phyloP scores from a whole-genome alignment of 1,140 invertebrate species.

The Dendroctonus ponderosae region DNA sequence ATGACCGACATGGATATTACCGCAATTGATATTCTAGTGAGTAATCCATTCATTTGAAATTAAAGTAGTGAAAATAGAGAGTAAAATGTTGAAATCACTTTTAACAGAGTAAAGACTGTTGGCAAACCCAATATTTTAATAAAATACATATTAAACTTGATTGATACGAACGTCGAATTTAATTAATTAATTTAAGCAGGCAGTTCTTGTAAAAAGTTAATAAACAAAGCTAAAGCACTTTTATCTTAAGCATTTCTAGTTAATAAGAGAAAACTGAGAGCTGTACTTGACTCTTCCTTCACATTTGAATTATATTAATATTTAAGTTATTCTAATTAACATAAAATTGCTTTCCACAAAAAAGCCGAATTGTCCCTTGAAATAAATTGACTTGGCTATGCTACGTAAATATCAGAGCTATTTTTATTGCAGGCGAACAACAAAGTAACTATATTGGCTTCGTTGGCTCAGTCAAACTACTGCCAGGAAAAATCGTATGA shows the following conservation, averaged over 20 bases:
- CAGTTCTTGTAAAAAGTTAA: background rate
- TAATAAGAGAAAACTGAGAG: background rate
- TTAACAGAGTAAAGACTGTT: too few species aligned
- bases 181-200: background rate
- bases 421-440: constrained; percentile 58
- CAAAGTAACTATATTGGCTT: constrained; percentile 65
- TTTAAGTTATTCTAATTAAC: background rate
- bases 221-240: too few species aligned
- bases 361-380: background rate
- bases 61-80: background rate
- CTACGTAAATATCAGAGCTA: background rate
- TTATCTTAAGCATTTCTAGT: too few species aligned
- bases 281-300: background rate
- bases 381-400: background rate
- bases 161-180: background rate
- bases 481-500: constrained; percentile 65
- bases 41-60: constrained; percentile 20
- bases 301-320: background rate
- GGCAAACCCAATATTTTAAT: background rate
- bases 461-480: constrained; percentile 66
- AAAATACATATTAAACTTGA: background rate
- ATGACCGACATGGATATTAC: constrained; percentile 74
- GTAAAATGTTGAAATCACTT: background rate
- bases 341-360: background rate
- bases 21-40: constrained; percentile 67